Percentiles rank a stretch among this genome's conserved stretches.
These are phyloP conservation scores for Sarcophaga variegata DNA, from an alignment of 2,888 invertebrate genomes.

Conservation along the genomic window DNA sequence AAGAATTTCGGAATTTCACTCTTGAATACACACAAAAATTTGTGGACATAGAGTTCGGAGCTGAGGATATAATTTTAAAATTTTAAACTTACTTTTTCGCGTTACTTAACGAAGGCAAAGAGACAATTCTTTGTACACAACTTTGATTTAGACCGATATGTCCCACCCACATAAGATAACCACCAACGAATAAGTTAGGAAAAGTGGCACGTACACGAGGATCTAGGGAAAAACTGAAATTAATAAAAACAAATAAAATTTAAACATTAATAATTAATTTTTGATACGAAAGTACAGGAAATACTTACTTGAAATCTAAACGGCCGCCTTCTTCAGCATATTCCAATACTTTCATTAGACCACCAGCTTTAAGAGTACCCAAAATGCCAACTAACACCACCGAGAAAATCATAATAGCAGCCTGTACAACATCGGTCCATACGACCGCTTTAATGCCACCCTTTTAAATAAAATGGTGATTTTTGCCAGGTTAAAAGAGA, in stretches of 20 bases:
- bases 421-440: conserved; percentile 83
- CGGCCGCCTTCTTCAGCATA: conserved; percentile 79
- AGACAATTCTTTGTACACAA: conserved; percentile 87
- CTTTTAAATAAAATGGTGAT: conserved; percentile 69
- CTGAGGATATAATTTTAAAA: no score
- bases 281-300: not conserved
- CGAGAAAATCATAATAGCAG: conserved; percentile 80
- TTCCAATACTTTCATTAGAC: conserved; percentile 78
- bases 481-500: not conserved
- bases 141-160: conserved; percentile 88
- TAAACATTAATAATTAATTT: no score
- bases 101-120: conserved; percentile 84
- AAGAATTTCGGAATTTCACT: no score
- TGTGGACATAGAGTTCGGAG: no score
- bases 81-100: conserved; percentile 82
- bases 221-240: conserved; percentile 84
- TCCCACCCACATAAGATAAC: conserved; percentile 85
- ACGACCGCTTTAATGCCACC: conserved; percentile 83
- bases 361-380: conserved; percentile 81
- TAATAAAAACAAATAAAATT: not conserved
- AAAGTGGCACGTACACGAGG: conserved; percentile 86
- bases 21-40: no score
- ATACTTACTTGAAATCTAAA: conserved; percentile 79
- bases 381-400: conserved; percentile 80
- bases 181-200: conserved; percentile 85